A percentile compares a stretch with the other conserved stretches of the same genome.
phyloP scores from a whole-genome alignment of 1,140 invertebrate genomes.

The Brachionus rotundiformis region DNA sequence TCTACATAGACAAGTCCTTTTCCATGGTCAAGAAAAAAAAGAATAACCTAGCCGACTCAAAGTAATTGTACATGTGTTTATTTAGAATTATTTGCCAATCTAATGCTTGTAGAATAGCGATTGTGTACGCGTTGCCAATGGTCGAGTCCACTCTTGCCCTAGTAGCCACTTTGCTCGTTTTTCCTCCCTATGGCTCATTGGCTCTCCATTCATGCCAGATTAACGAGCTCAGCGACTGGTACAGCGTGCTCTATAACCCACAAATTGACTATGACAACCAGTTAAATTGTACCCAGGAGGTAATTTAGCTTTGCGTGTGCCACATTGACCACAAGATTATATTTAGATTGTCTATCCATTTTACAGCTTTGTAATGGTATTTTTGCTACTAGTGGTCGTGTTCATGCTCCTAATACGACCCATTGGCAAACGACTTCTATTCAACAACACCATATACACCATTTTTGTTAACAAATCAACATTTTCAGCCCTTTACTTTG shows the following conservation, averaged over 20 bases:
- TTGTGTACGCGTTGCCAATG: constrained; percentile 17
- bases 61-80: too few relatives aligned
- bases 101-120: constrained; percentile 8
- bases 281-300: constrained; percentile 37
- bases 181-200: constrained; percentile 9
- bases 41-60: background rate
- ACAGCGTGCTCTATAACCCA: constrained; percentile 26
- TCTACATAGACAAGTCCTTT: constrained; percentile 37
- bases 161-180: background rate
- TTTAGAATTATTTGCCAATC: too few relatives aligned
- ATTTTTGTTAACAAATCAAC: constrained; percentile 6
- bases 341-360: constrained; percentile 45
- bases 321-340: too few relatives aligned
- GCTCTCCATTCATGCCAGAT: background rate
- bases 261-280: constrained; percentile 37
- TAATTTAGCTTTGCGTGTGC: background rate
- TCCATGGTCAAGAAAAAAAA: constrained; percentile 25
- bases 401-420: background rate
- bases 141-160: background rate
- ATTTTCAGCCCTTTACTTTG: constrained; percentile 38
- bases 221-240: constrained; percentile 11
- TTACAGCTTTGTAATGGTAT: constrained; percentile 48
- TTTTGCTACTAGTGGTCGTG: background rate
- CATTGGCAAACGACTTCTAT: background rate
- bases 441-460: background rate